phyloP scores from a whole-genome alignment of 2,113 vertebrate species.

The Varanus komodoensis region DNA sequence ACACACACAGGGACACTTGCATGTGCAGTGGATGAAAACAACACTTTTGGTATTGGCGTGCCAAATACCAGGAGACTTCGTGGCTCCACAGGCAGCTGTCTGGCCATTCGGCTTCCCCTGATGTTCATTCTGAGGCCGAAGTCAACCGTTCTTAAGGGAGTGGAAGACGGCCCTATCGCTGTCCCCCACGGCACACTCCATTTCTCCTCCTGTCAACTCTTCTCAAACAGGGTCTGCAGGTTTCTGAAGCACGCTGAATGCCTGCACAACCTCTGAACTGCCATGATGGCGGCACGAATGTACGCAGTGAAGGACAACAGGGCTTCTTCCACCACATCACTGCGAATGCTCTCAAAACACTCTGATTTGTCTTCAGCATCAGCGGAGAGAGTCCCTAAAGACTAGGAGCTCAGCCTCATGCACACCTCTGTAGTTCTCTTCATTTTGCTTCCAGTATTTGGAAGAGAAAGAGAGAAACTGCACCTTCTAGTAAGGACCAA shows the following conservation, averaged over 20 bases:
- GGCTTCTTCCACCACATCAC: neutral
- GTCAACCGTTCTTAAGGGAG: neutral
- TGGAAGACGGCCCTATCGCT: neutral
- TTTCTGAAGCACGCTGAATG: neutral
- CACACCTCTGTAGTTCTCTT: slow-evolving; percentile 15
- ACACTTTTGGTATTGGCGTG: fast-evolving
- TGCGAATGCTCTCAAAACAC: neutral
- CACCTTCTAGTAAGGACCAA: slow-evolving; percentile 19
- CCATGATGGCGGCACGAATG: neutral
- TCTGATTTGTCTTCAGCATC: neutral
- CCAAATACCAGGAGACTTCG: slow-evolving; percentile 36
- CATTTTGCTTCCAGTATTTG: slow-evolving; percentile 39
- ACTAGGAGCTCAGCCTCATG: slow-evolving; percentile 35
- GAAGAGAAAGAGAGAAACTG: slow-evolving; percentile 37
- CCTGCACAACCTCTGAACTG: neutral
- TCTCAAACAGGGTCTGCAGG: neutral
- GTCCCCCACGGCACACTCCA: neutral
- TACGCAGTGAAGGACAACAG: neutral
- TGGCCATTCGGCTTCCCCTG: slow-evolving; percentile 44
- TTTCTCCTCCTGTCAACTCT: neutral
- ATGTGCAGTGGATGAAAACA: neutral
- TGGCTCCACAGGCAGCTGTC: slow-evolving; percentile 44
- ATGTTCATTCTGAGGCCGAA: slow-evolving; percentile 16
- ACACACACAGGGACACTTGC: neutral
- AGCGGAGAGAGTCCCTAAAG: slow-evolving; percentile 5